Conservation (phyloP, 2,888 invertebrate genomes). For the Nemotelus pantherinus region DNA sequence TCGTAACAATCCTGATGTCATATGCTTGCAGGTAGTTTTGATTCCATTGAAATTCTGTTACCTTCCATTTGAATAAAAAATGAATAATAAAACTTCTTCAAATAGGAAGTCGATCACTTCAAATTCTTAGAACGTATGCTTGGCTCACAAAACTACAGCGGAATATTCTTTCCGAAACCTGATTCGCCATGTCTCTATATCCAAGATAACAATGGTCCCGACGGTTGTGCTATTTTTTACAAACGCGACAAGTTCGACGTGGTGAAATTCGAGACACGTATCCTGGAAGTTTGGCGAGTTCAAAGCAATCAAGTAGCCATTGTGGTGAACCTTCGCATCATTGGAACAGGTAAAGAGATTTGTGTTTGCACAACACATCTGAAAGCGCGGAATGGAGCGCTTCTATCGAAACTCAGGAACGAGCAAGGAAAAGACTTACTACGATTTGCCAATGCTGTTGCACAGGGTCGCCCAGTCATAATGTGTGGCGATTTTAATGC, state of each 20-base stretch:
- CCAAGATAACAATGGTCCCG: slow-evolving; percentile 77
- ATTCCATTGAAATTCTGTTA: background rate
- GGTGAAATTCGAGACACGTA: slow-evolving; percentile 68
- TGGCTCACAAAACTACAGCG: slow-evolving; percentile 72
- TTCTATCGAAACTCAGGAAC: slow-evolving; percentile 73
- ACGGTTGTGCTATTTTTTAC: slow-evolving; percentile 82
- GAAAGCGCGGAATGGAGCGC: slow-evolving; percentile 76
- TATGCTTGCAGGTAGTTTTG: slow-evolving; percentile 73
- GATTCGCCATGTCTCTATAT: slow-evolving; percentile 81
- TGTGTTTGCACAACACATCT: slow-evolving; percentile 78
- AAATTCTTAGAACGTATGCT: slow-evolving; percentile 73
- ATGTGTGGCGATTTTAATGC: slow-evolving; percentile 83
- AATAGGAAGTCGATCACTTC: slow-evolving; percentile 79
- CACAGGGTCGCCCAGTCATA: slow-evolving; percentile 69
- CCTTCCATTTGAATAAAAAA: background rate
- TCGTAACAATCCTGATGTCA: slow-evolving; percentile 73
- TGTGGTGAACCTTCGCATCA: slow-evolving; percentile 67
- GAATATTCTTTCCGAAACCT: slow-evolving; percentile 79
- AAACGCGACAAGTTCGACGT: slow-evolving; percentile 72
- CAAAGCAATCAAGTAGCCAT: slow-evolving; percentile 79
- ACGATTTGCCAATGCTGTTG: slow-evolving; percentile 67
- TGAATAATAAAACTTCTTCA: background rate
- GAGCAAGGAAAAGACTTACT: slow-evolving; percentile 77
- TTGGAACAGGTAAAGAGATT: slow-evolving; percentile 69
- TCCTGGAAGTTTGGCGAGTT: slow-evolving; percentile 77